Base-by-base conservation (phyloP, 2,797 vertebrate genomes). In the Echeneis naucrates region DNA sequence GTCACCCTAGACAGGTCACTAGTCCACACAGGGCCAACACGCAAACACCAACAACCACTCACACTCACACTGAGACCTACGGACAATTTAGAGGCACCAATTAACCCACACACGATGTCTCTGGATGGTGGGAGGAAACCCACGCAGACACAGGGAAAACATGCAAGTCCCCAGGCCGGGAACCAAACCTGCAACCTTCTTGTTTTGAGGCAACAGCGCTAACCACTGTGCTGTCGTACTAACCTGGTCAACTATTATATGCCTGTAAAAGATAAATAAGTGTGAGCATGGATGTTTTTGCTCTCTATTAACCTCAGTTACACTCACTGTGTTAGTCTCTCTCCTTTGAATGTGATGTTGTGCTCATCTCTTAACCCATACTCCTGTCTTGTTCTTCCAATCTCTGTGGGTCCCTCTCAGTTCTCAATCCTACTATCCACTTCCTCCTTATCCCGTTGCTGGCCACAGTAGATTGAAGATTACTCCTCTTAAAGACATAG, bases 381-480 rank as follows among this genome's bases (percentile, higher is more conserved):
- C 52, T 62, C 72, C 23, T 63, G 16, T 30, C 33, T 68, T 26
- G 30, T 38, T 55, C 55, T 59, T 78, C 60, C 56, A 59, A 56
- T 84, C 62, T 84, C 68, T 64, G 65, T 66, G 51, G 65, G 75
- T 81, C 63, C 68, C 30, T 47, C 59, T 81, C 60, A 64, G 51
- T 60, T 84, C 66, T 72, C 40, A 27, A 57, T 81, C 73, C 72
- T 57, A 30, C 78, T 32, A 73, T 77, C 76, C 64, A 86, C 66
- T 84, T 81, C 75, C 80, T 86, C 77, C 73, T 87, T 6, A 30
- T 30, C 30, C 87, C 77, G 60, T 84, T 75, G 83, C 86, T 91
- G 87, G 83, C 91, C 87, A 90, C 89, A 91, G 85, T 87, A 91
- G 87, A 91, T 87, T 90, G 87, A 88, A 89, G 89, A 92, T 91